These are phyloP conservation scores for Anseranas semipalmata DNA, from an alignment of 2,113 vertebrate genomes.

Conservation along the genomic window DNA sequence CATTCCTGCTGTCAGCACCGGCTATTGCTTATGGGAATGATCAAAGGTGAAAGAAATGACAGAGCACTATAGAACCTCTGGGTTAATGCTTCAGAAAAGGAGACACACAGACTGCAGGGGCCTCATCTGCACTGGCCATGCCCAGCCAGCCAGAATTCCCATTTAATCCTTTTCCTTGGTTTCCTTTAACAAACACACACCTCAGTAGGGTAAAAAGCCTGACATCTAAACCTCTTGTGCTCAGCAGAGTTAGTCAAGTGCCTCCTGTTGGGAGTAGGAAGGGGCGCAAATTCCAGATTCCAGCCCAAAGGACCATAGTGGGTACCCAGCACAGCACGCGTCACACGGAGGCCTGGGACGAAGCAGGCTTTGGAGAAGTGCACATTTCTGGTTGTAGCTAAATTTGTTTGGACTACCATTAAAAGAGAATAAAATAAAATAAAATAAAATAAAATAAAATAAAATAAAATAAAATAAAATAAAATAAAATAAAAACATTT, in stretches of 20 bases:
- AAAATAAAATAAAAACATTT: fast-evolving
- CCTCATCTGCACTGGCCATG: not conserved
- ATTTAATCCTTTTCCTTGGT: not conserved
- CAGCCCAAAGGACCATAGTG: not conserved
- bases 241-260: not conserved
- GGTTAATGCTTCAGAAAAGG: not conserved
- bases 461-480: too few species aligned
- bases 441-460: too few species aligned
- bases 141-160: not conserved
- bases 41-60: not conserved
- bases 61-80: not conserved
- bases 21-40: not conserved
- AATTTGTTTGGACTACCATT: not conserved
- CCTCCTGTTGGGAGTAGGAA: not conserved
- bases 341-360: not conserved
- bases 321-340: not conserved
- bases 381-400: not conserved
- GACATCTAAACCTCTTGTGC: not conserved
- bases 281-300: not conserved
- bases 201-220: not conserved
- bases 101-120: not conserved
- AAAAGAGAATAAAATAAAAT: not conserved
- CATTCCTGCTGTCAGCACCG: not conserved
- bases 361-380: not conserved
- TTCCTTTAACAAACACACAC: not conserved